A percentile compares a stretch with the other conserved stretches of the same genome.
These are phyloP conservation scores for Schizothorax lantsangensis DNA, from an alignment of 2,797 vertebrate genomes.

Conservation along the genomic window DNA sequence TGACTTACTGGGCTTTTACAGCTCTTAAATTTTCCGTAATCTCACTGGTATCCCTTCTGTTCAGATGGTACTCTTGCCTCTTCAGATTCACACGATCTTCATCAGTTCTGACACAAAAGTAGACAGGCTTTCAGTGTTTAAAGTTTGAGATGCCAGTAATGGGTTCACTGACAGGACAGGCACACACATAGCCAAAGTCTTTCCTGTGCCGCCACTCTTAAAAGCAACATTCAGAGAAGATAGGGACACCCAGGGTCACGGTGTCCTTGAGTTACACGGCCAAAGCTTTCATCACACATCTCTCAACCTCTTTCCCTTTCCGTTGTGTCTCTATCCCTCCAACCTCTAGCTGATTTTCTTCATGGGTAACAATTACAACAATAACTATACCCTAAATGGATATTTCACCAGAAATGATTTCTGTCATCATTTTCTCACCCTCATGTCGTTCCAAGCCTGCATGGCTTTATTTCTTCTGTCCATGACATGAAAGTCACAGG, in stretches of 20 bases:
- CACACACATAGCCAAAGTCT: slow-evolving; percentile 29
- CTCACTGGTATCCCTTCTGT: background rate
- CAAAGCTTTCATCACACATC: slow-evolving; percentile 38
- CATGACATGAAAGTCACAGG: background rate
- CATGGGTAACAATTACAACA: background rate
- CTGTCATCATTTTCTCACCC: background rate
- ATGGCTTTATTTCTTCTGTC: background rate
- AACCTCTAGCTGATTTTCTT: slow-evolving; percentile 32
- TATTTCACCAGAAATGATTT: background rate
- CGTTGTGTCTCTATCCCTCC: background rate
- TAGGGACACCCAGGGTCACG: slow-evolving; percentile 54
- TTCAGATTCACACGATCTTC: slow-evolving; percentile 10
- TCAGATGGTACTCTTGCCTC: background rate
- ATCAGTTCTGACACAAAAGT: slow-evolving; percentile 1
- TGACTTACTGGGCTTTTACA: slow-evolving; percentile 6
- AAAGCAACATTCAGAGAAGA: slow-evolving; percentile 35
- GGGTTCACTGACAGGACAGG: slow-evolving; percentile 41
- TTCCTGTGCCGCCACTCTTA: slow-evolving; percentile 10
- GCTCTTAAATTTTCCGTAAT: slow-evolving; percentile 12
- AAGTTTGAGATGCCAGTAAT: slow-evolving; percentile 37
- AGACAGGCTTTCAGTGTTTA: slow-evolving; percentile 33
- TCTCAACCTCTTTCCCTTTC: slow-evolving; percentile 38
- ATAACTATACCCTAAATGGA: background rate
- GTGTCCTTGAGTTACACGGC: slow-evolving; percentile 24
- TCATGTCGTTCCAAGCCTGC: background rate